A percentile compares a stretch with the other conserved stretches of the same genome.
Evolutionary conservation across 2,113 vertebrate species (phyloP).

Genomic region (Chaetops frenatus): DNA sequence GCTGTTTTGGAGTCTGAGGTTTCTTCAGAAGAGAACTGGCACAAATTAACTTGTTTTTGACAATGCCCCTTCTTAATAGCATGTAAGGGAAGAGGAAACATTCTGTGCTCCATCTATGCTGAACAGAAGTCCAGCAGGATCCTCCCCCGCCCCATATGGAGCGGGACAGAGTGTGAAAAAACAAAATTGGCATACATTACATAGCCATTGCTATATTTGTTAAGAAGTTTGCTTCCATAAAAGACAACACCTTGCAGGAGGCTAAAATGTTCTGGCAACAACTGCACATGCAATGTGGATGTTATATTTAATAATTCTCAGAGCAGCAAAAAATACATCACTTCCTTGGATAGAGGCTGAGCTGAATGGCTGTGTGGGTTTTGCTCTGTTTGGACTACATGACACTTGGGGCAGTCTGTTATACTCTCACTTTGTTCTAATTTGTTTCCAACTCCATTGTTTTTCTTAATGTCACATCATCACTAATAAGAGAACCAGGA

Average conservation of each 20-base stretch:
- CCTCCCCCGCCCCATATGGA: neutral
- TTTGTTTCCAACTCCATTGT: neutral
- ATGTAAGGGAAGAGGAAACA: neutral
- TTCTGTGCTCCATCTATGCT: neutral
- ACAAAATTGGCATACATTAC: neutral
- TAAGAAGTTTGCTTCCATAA: neutral
- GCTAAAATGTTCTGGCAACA: neutral
- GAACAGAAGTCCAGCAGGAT: neutral
- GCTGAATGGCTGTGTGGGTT: neutral
- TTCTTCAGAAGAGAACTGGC: neutral
- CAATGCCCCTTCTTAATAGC: neutral
- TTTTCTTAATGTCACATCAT: neutral
- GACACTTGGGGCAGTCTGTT: neutral
- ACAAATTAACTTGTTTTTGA: neutral
- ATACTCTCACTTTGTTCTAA: neutral
- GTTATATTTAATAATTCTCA: neutral
- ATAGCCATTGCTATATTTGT: neutral
- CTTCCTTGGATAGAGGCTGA: neutral
- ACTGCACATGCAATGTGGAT: neutral
- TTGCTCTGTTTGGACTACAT: neutral
- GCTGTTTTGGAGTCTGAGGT: neutral
- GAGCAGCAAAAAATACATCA: neutral
- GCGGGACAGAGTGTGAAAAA: neutral
- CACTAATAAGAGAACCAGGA: neutral
- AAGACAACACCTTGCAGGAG: neutral